Percentiles rank a stretch among this genome's conserved stretches.
Conservation (phyloP, 2,113 vertebrate species). For the Patagioenas fasciata region DNA sequence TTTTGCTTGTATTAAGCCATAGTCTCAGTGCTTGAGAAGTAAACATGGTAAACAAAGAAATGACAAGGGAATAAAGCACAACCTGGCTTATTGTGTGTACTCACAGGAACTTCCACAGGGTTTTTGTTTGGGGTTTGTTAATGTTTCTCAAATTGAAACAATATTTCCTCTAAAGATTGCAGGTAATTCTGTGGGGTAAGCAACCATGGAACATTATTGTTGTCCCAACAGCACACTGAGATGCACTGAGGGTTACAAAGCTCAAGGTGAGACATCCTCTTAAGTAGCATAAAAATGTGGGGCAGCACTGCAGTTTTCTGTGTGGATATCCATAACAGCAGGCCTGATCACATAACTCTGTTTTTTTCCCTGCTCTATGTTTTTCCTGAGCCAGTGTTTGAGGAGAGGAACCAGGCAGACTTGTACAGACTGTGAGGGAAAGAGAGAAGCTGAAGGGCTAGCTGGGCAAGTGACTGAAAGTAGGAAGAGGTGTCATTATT, state of each 20-base stretch:
- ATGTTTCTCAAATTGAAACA: not conserved
- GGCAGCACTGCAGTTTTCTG: not conserved
- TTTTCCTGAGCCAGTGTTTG: not conserved
- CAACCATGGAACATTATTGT: not conserved
- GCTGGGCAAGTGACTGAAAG: not conserved
- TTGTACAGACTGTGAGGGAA: not conserved
- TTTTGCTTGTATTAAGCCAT: not conserved
- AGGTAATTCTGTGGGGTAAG: not conserved
- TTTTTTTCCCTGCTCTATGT: not conserved
- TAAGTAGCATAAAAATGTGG: not conserved
- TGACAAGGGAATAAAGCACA: not conserved
- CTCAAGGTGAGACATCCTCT: not conserved
- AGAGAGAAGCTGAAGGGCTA: not conserved
- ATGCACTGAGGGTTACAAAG: not conserved
- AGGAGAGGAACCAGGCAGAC: not conserved
- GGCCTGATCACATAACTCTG: not conserved
- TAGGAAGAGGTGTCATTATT: not conserved
- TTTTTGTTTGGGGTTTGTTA: not conserved
- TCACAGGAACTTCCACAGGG: not conserved
- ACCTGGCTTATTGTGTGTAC: not conserved
- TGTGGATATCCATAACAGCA: not conserved
- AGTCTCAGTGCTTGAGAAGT: not conserved
- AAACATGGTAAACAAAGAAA: not conserved
- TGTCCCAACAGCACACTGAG: not conserved
- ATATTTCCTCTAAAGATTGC: not conserved